Evolutionary conservation across 2,888 invertebrate genomes (phyloP).

Genomic region (Caenorhabditis doughertyi): DNA sequence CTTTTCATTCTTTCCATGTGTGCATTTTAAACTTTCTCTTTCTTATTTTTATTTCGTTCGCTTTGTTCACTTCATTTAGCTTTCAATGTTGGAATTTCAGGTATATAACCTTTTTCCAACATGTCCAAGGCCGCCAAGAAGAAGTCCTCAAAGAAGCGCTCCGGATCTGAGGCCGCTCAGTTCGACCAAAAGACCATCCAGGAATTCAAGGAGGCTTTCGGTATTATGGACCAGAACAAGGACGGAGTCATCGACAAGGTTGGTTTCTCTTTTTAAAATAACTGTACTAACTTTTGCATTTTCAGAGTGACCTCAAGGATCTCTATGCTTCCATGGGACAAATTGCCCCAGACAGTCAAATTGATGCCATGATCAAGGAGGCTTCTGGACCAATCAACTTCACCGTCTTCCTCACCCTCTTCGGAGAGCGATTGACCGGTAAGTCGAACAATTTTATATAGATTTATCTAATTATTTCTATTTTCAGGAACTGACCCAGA

Average conservation of each 20-base stretch:
- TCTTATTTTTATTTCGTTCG: not conserved
- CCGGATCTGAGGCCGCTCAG: slow-evolving; percentile 85
- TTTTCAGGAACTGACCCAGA: slow-evolving; percentile 85
- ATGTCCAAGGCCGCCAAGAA: slow-evolving; percentile 78
- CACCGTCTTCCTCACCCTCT: slow-evolving; percentile 83
- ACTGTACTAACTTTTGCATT: not conserved
- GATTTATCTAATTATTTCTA: not conserved
- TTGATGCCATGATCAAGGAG: slow-evolving; percentile 83
- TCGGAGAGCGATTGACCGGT: slow-evolving; percentile 83
- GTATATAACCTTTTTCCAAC: slow-evolving; percentile 57
- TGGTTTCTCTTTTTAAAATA: not conserved
- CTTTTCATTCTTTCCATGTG: slow-evolving; percentile 50
- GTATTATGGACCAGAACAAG: slow-evolving; percentile 85
- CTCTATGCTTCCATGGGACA: slow-evolving; percentile 84
- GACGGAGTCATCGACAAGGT: slow-evolving; percentile 79
- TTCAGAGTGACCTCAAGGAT: slow-evolving; percentile 84
- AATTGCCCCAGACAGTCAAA: slow-evolving; percentile 80
- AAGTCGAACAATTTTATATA: not conserved
- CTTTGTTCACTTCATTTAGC: not conserved
- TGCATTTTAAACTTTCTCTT: slow-evolving; percentile 1
- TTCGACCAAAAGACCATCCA: slow-evolving; percentile 85
- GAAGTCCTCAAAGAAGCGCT: slow-evolving; percentile 82
- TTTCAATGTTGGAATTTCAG: slow-evolving; percentile 8
- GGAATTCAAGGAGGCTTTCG: slow-evolving; percentile 85
- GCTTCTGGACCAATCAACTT: slow-evolving; percentile 83